Evolutionary conservation across 2,113 vertebrate genomes (phyloP), one percentile per base, ranked within the genome.

Genomic region (Sapayoa aenigma): DNA sequence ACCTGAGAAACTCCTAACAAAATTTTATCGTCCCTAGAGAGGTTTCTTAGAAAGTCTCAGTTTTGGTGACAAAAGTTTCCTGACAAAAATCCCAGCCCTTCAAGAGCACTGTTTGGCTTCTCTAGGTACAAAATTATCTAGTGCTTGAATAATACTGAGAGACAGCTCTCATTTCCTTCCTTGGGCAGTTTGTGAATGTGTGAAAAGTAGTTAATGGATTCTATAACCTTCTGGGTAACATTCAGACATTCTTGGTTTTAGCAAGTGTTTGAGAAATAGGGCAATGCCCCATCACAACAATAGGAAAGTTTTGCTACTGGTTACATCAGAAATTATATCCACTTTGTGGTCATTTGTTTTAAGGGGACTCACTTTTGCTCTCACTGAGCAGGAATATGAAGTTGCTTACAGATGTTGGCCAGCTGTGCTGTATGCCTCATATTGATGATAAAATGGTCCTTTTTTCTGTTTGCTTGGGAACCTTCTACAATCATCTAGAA

Each of bases 381-480:
- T 87, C 42, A 20, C 6, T 59, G 11, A 53, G 19, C 11, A 68
- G 49, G 37, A 78, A 14, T 21, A 17, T 37, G 18, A 67, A 20
- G 21, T 8, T 77, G 14, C 59, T 25, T 85, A 75, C 59, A 86
- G 66, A 55, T 18, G 8, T 3, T 77, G 39, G 14, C 11, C 25
- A 63, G 2, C 5, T 44, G 37, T 19, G 9, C 21, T 68, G 2
- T 35, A 8, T 47, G 27, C n/a, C 31, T 88, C 17, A 31, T 50
- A 8, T 4, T 25, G 9, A 28, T 68, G 49, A 42, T 30, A 58
- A 72, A 78, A 42, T 25, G 35, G 1, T 28, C 19, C 0, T 2
- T 35, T 62, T 19, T 55, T 22, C 14, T 55, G 11, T 65, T 84
- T 83, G 6, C 22, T 74, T 78, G 41, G 9, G 28, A 68, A 27